Evolutionary conservation across 2,888 invertebrate genomes (phyloP).

Genomic region (Lydus trimaculatus): DNA sequence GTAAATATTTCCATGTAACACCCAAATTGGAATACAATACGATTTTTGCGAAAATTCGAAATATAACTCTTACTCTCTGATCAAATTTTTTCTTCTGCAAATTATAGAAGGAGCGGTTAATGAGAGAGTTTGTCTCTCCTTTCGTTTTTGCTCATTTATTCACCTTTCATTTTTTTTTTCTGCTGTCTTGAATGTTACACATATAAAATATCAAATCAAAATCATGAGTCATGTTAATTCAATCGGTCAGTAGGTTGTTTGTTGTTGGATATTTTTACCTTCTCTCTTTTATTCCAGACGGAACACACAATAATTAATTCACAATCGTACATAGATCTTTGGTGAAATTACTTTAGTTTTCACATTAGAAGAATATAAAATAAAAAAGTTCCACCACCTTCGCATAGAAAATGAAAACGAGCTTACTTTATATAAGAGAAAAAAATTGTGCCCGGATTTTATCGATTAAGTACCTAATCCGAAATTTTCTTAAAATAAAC

Average conservation of each 20-base stretch:
- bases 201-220: neutral
- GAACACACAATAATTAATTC: too few relatives aligned
- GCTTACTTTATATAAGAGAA: too few relatives aligned
- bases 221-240: neutral
- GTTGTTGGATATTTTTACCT: neutral
- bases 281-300: too few relatives aligned
- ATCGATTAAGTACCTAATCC: too few relatives aligned
- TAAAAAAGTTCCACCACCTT: too few relatives aligned
- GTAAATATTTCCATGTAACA: too few relatives aligned
- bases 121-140: neutral
- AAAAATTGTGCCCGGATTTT: too few relatives aligned
- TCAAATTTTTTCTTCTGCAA: neutral
- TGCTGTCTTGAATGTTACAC: neutral
- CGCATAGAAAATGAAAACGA: too few relatives aligned
- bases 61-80: neutral
- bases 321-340: too few relatives aligned
- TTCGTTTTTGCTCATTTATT: neutral
- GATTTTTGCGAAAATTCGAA: too few relatives aligned
- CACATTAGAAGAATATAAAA: neutral
- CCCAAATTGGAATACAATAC: neutral
- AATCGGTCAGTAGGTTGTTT: constrained; percentile 7
- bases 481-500: too few relatives aligned
- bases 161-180: neutral
- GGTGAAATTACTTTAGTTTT: neutral
- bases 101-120: neutral